Base-by-base conservation (phyloP, 2,888 invertebrate genomes). In the Dasysyrphus albostriatus region DNA sequence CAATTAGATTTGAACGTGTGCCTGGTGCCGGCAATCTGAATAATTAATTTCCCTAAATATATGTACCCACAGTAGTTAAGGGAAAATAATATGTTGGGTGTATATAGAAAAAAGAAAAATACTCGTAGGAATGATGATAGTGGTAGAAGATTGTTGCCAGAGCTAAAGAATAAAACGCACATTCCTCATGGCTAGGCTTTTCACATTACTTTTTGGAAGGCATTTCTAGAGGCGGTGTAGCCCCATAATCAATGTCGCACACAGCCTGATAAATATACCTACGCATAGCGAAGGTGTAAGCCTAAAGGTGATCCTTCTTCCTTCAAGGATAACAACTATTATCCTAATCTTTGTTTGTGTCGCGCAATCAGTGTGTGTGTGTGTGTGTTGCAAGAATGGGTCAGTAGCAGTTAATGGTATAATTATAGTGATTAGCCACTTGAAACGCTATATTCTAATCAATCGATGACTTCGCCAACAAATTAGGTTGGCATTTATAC, bases 21-120 rank as follows among this genome's bases (percentile, higher is more conserved):
- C 59, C 44, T 29, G 69, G 54, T 72, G 72, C 59, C 44, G 24
- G 56, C 70, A 67, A 59, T 39, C 59, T 81, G 75, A 65, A 84
- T 84, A 81, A 84, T 81, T 84, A 84, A 84, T 84, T 72, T 81
- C 56, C 56, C 34, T 10, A 44, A 34, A 47, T 70, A 61, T 32
- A 79, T 19, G n/a, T 47, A 44, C 4, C n/a, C n/a, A 6, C 44
- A 24, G 24, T 24, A 19, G 49, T 24, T 39, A 44, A 29, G 19
- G 37, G 56, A 5, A 5, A 16, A 5, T 24, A 24, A 24, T 24
- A 24, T 10, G 19, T 49, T 10, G 16, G 42, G 42, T 12, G 3
- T 14, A 19, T 0, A 19, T 49, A 3, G 4, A 49, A 49, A 49
- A 19, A 49, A 1, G 19, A 16, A 16, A 16, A 24, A 24, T n/a